Percentiles rank a stretch among this genome's conserved stretches.
Evolutionary conservation across 2,113 vertebrate genomes (phyloP).

Genomic region (Sturnira hondurensis): DNA sequence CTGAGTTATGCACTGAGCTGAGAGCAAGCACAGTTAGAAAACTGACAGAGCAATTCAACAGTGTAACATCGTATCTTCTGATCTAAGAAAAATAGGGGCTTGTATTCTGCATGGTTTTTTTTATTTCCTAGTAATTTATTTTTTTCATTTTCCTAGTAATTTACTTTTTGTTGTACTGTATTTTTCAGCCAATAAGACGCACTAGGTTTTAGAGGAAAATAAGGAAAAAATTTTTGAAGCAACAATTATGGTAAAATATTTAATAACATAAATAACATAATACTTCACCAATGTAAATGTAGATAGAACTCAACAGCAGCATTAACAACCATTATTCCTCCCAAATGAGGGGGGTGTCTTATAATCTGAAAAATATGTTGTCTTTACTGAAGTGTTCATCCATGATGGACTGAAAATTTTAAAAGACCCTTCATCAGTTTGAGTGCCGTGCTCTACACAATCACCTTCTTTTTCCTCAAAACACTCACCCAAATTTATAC

Average conservation of each 20-base stretch:
- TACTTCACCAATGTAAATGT: too few relatives aligned
- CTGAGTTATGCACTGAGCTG: not conserved
- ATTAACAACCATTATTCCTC: too few relatives aligned
- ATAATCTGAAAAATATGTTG: too few relatives aligned
- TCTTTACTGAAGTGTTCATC: not conserved
- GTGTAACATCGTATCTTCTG: not conserved
- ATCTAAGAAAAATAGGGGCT: not conserved
- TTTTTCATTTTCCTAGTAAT: slow-evolving; percentile 28
- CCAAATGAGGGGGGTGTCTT: too few relatives aligned
- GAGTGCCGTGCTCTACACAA: not conserved
- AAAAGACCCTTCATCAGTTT: not conserved
- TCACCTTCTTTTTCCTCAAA: not conserved
- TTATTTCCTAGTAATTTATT: slow-evolving; percentile 24
- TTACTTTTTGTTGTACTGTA: not conserved
- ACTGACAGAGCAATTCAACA: not conserved
- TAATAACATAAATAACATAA: too few relatives aligned
- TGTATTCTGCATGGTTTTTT: not conserved
- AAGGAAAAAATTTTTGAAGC: too few relatives aligned
- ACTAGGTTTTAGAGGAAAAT: too few relatives aligned
- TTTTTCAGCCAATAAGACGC: too few relatives aligned
- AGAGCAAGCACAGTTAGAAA: not conserved
- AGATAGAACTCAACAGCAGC: too few relatives aligned
- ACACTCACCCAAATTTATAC: not conserved
- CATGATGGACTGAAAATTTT: not conserved
- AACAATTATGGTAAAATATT: too few relatives aligned